Evolutionary conservation across 2,113 vertebrate species (phyloP), one percentile per base, ranked within the genome.

Genomic region (Salvelinus namaycush): DNA sequence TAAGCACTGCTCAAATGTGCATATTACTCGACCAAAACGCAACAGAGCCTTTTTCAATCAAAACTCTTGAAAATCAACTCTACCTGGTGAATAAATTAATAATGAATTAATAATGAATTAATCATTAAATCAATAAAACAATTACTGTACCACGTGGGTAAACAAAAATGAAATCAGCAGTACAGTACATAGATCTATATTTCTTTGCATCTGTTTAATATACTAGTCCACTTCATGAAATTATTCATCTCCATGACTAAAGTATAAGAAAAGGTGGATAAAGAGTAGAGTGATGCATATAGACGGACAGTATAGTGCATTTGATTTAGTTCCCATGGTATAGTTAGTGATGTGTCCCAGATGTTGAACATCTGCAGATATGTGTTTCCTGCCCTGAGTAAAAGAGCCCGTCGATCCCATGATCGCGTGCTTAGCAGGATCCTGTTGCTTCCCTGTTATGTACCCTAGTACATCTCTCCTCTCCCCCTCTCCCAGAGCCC

Each of bases 331-430:
- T 44, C 39, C 88, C 89, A 87, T 82, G 87, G 76, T 75, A 81
- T 74, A 51, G 49, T 80, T 79, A 75, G 66, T 89, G 81, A 92
- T 87, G 81, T 85, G 76, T 87, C 79, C 82, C 92, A 94, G 93
- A 91, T 93, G 92, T 82, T 87, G 73, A 78, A 86, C 91, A 92
- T 91, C 91, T 90, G 90, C 87, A 88, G 82, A 87, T 83, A 75
- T 88, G 87, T 73, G 83, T 79, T 88, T 93, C 87, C 90, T 89
- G 86, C 79, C 82, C 81, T 31, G 81, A 84, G 79, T 86, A 78
- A 88, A 80, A 81, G 75, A 79, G 75, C 79, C 86, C 81, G 81
- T 77, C 66, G 77, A 88, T 44, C 39, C 39, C 39, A 44, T 88
- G 88, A 82, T 78, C 84, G 83, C 78, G 27, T 85, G 83, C 81